phyloP scores from a whole-genome alignment of 2,888 invertebrate genomes.

The Allolobophora icterica region DNA sequence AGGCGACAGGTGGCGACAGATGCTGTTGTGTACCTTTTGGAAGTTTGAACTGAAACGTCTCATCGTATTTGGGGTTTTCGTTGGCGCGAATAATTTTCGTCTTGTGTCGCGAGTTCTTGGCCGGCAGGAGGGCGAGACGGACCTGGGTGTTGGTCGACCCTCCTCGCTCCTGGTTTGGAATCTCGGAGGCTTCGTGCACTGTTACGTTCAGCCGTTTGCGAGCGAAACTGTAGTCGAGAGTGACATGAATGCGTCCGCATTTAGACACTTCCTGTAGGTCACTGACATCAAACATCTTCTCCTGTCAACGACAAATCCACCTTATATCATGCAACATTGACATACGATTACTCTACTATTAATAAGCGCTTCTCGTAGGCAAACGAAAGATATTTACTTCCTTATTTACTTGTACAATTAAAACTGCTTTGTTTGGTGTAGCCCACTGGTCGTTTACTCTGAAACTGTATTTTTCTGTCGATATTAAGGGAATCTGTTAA shows the following conservation, averaged over 20 bases:
- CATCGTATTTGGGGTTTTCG: constrained; percentile 89
- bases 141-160: constrained; percentile 56
- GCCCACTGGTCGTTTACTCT: too few species aligned
- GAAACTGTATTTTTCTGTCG: too few species aligned
- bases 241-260: constrained; percentile 83
- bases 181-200: constrained; percentile 83
- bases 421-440: too few species aligned
- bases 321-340: too few species aligned
- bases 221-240: constrained; percentile 87
- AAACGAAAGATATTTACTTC: too few species aligned
- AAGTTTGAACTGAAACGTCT: constrained; percentile 87
- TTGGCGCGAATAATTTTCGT: constrained; percentile 89
- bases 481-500: too few species aligned
- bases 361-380: too few species aligned
- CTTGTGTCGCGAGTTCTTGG: constrained; percentile 90
- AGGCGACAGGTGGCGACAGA: not conserved
- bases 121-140: constrained; percentile 83
- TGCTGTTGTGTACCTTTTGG: constrained; percentile 75
- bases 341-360: too few species aligned
- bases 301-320: constrained; percentile 38
- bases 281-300: constrained; percentile 65
- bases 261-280: constrained; percentile 64
- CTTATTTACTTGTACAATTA: too few species aligned
- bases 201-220: constrained; percentile 70
- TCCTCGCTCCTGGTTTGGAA: constrained; percentile 71